Evolutionary conservation across 2,113 vertebrate genomes (phyloP), one percentile per base, ranked within the genome.

Genomic region (Vulpes lagopus): DNA sequence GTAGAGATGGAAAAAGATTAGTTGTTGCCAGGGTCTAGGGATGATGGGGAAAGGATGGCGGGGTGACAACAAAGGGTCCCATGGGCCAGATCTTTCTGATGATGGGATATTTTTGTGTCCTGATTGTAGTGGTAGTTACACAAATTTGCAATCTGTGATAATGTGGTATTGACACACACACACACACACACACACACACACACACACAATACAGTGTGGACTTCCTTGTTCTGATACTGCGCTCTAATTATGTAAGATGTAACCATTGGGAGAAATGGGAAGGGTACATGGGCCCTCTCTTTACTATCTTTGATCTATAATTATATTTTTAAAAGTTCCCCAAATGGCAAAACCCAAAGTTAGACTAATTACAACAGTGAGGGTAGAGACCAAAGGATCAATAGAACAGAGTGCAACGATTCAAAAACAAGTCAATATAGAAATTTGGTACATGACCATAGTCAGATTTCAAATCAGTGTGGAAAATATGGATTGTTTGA

Each of bases 151-250:
- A 69, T 1, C 4, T 1, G 1, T 7, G 22, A 30, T 62, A 62
- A 49, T 38, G 55, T 17, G 19, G 43, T 27, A 19, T 22, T 4
- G 38, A 53, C 32, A 79, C 38, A 60, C 12, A 64, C 74, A 65
- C 67, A 43, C 43, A 43, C 43, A 43, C 38, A 43, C 38, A 43
- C 43, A 43, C 43, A 43, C 43, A 43, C 43, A 43, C 43, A 43
- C 6, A 43, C 0, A 43, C 43, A 5, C 10, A 0, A 0, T 32
- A 32, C 22, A 23, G 17, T 15, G 59, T 43, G 19, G 62, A 19
- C 8, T 59, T 83, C 59, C 69, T 89, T n/a, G 16, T 55, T 55
- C 73, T 25, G 12, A 17, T 32, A 8, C 25, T 53, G 73, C 30
- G 3, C 32, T 65, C 1, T 32, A 32, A 35, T 71, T 30, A 62